A percentile compares a stretch with the other conserved stretches of the same genome.
Evolutionary conservation across 2,888 invertebrate species (phyloP).

Genomic region (Hypercompe scribonia): DNA sequence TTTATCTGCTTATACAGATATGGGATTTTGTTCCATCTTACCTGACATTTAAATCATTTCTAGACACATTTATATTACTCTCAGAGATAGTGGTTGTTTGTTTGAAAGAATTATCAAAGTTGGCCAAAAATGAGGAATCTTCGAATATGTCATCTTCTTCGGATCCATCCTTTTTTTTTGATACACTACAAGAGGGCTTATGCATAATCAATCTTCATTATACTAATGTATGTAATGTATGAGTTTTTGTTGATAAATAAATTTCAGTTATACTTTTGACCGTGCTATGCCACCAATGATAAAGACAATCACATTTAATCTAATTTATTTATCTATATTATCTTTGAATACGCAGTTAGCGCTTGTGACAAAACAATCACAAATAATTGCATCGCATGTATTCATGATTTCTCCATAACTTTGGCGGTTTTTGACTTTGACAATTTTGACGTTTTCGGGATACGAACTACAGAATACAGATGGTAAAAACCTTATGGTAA

Average conservation of each 20-base stretch:
- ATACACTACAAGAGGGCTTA: conserved; percentile 52
- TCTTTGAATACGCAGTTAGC: not conserved
- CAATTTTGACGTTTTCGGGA: too few species aligned
- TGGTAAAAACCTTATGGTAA: too few species aligned
- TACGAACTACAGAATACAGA: too few species aligned
- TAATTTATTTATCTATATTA: not conserved
- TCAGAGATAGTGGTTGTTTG: conserved; percentile 57
- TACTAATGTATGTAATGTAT: not conserved
- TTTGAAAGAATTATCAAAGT: conserved; percentile 72
- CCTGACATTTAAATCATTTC: conserved; percentile 74
- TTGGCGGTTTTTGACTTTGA: conserved; percentile 1
- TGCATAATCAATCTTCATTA: conserved; percentile 51
- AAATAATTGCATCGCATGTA: not conserved
- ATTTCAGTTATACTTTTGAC: not conserved
- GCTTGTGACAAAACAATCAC: not conserved
- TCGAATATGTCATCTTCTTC: conserved; percentile 78
- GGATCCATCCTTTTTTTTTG: conserved; percentile 55
- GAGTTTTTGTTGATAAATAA: not conserved
- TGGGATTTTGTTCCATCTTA: conserved; percentile 42
- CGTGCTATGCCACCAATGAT: not conserved
- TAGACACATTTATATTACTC: conserved; percentile 61
- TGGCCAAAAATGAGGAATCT: conserved; percentile 73
- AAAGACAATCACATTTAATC: not conserved
- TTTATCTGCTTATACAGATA: not conserved
- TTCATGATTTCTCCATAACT: not conserved